Conservation (phyloP, 2,888 invertebrate genomes). For the Conops quadrifasciatus region DNA sequence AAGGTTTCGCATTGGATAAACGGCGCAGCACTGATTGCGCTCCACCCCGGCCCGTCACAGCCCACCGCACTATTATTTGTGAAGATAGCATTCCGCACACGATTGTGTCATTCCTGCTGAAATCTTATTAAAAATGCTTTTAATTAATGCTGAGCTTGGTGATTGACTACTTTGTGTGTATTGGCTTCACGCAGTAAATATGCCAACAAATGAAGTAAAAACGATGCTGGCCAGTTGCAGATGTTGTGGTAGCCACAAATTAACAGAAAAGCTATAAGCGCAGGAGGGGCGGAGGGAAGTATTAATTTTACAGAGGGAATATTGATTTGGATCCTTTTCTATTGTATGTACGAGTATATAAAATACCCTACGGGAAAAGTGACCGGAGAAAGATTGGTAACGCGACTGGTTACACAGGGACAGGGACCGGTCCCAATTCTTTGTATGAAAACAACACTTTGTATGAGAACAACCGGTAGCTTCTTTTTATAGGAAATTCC, state of each 20-base stretch:
- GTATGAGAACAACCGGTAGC: no score
- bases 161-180: no score
- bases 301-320: background rate
- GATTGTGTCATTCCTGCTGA: background rate
- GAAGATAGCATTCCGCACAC: background rate
- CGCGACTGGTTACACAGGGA: no score
- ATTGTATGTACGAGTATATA: background rate
- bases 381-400: no score
- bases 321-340: background rate
- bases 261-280: background rate
- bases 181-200: no score
- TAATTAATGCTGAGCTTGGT: background rate
- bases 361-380: background rate
- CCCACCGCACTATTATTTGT: background rate
- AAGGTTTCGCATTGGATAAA: background rate
- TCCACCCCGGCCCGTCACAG: background rate
- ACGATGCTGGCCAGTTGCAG: background rate
- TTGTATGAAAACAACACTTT: no score
- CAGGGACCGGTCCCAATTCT: no score
- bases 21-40: background rate
- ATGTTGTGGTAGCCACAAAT: background rate
- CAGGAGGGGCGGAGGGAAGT: background rate
- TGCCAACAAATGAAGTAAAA: background rate
- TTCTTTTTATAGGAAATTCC: no score
- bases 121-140: background rate